Evolutionary conservation across 2,888 invertebrate species (phyloP).

Genomic region (Endotricha flammealis): DNA sequence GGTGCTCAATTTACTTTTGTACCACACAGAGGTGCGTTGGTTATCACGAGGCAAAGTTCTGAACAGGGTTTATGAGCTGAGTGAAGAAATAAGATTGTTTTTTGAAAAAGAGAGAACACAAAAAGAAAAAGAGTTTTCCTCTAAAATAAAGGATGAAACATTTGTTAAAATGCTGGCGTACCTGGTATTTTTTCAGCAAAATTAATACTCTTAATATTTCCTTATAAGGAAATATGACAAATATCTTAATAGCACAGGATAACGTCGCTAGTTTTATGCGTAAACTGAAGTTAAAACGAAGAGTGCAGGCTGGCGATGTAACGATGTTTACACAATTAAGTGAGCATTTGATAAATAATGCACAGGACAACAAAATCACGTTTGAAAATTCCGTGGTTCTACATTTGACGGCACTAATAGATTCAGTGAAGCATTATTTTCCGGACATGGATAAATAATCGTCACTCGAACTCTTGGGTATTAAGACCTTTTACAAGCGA

Average conservation of each 20-base stretch:
- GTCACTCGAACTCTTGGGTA: no score
- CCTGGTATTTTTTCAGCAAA: constrained; percentile 20
- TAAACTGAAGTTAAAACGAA: constrained; percentile 13
- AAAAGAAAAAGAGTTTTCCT: constrained; percentile 14
- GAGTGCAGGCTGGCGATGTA: constrained; percentile 23
- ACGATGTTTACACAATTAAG: constrained; percentile 24
- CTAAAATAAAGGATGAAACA: constrained; percentile 16
- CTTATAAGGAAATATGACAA: no score
- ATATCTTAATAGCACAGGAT: no score
- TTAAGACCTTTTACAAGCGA: no score
- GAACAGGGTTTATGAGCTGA: constrained; percentile 17
- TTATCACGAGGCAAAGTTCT: constrained; percentile 18
- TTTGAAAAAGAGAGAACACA: constrained; percentile 17
- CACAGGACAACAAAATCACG: constrained; percentile 19
- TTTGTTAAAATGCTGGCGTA: constrained; percentile 13
- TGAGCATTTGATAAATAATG: constrained; percentile 18
- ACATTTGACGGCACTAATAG: constrained; percentile 21
- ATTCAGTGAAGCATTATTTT: constrained; percentile 23
- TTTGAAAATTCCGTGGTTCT: constrained; percentile 22
- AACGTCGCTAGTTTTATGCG: no score
- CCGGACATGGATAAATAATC: constrained; percentile 19
- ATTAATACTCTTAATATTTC: constrained; percentile 20
- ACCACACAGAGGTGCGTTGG: constrained; percentile 17
- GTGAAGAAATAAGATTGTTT: constrained; percentile 12
- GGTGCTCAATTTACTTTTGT: constrained; percentile 17